A percentile compares a stretch with the other conserved stretches of the same genome.
These are phyloP conservation scores for Muscina levida DNA, from an alignment of 2,888 invertebrate genomes.

Conservation along the genomic window DNA sequence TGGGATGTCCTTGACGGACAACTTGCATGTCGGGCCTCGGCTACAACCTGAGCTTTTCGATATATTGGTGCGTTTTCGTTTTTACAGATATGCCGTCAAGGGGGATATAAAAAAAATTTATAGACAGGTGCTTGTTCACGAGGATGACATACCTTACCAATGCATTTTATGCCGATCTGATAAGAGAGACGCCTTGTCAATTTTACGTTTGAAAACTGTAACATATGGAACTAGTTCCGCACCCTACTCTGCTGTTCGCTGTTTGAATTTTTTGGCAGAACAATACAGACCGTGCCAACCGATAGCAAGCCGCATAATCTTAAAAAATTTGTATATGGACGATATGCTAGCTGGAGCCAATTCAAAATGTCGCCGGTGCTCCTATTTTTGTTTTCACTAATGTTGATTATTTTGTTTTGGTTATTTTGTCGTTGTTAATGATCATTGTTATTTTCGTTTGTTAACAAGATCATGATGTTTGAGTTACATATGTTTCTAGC, in stretches of 20 bases:
- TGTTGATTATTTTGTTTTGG: too few relatives aligned
- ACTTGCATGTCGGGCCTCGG: slow-evolving; percentile 43
- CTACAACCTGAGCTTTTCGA: slow-evolving; percentile 53
- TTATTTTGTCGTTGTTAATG: too few relatives aligned
- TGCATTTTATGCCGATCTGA: slow-evolving; percentile 6
- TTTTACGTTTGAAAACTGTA: not conserved
- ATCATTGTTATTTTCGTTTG: too few relatives aligned
- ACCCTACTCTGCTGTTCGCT: slow-evolving; percentile 21
- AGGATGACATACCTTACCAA: not conserved
- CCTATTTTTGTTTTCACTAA: too few relatives aligned
- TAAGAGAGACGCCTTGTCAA: not conserved
- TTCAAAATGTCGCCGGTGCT: too few relatives aligned
- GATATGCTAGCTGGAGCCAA: slow-evolving; percentile 8
- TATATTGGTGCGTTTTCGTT: slow-evolving; percentile 37
- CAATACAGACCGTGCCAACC: not conserved
- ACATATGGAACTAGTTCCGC: slow-evolving; percentile 31
- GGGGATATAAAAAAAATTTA: slow-evolving; percentile 5
- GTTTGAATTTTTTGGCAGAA: not conserved
- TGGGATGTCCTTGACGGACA: slow-evolving; percentile 48
- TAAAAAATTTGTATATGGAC: slow-evolving; percentile 15
- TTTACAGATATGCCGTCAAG: not conserved
- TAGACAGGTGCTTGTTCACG: not conserved
- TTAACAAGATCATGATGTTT: too few relatives aligned
- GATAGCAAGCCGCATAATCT: not conserved
- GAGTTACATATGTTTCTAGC: too few relatives aligned